phyloP scores from a whole-genome alignment of 2,888 invertebrate species.

The Synanthedon myopaeformis region DNA sequence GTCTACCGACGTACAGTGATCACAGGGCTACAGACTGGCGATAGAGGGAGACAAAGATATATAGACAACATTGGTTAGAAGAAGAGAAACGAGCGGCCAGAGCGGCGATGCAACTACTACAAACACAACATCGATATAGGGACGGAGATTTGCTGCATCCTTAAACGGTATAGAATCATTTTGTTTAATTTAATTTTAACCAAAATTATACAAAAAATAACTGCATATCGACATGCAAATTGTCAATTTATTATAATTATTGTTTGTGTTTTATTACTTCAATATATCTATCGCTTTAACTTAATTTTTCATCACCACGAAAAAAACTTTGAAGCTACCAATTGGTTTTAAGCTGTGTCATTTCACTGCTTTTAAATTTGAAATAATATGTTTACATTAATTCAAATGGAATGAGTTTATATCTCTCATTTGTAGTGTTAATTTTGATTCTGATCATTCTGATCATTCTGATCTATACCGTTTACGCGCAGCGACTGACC shows the following conservation, averaged over 20 bases:
- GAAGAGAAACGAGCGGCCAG: conserved; percentile 52
- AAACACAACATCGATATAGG: conserved; percentile 65
- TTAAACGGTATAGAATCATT: conserved; percentile 51
- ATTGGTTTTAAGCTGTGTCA: no score
- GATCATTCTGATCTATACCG: conserved; percentile 40
- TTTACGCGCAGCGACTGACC: conserved; percentile 70
- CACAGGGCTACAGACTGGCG: conserved; percentile 56
- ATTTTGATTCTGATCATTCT: conserved; percentile 11
- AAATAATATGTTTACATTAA: no score
- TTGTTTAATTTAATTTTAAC: no score
- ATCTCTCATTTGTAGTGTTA: not conserved
- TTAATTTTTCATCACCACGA: no score
- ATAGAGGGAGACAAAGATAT: conserved; percentile 54
- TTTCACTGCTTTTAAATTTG: no score
- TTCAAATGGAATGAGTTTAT: no score
- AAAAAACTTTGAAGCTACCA: no score
- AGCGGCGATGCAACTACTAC: conserved; percentile 67
- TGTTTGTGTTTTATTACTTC: no score
- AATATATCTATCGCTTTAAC: no score
- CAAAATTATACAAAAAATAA: no score
- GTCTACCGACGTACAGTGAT: conserved; percentile 61
- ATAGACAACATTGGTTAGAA: conserved; percentile 53
- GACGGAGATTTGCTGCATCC: conserved; percentile 58
- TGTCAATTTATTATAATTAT: no score
- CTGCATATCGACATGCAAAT: no score